Conservation (phyloP, 2,888 invertebrate species). For the Helicoverpa assulta region DNA sequence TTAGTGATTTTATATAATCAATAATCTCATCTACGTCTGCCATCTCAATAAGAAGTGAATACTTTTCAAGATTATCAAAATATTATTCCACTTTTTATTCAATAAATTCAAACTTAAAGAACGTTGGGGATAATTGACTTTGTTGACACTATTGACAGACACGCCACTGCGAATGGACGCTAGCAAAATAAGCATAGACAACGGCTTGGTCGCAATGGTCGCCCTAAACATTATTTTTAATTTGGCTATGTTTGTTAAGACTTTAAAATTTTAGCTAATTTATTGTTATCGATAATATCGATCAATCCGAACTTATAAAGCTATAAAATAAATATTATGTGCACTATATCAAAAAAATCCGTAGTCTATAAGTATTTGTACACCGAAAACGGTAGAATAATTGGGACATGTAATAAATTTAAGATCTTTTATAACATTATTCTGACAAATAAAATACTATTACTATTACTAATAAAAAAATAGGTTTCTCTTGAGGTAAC, state of each 20-base stretch:
- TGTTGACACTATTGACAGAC: neutral
- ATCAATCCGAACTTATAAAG: neutral
- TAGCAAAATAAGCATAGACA: neutral
- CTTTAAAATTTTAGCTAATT: too few relatives aligned
- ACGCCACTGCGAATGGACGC: neutral
- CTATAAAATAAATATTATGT: neutral
- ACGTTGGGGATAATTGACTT: constrained; percentile 20
- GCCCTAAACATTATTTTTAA: neutral
- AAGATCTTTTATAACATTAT: too few relatives aligned
- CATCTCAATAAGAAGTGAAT: constrained; percentile 65
- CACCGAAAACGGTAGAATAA: too few relatives aligned
- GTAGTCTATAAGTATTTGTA: too few relatives aligned
- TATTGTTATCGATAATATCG: neutral
- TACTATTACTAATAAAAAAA: too few relatives aligned
- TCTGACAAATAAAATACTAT: too few relatives aligned
- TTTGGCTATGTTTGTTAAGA: too few relatives aligned
- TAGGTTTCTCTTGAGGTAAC: neutral
- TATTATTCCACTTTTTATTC: constrained; percentile 13
- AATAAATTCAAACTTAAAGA: constrained; percentile 40
- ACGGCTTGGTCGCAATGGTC: neutral
- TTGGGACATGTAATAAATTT: too few relatives aligned
- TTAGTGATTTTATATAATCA: constrained; percentile 82
- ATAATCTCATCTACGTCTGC: constrained; percentile 83
- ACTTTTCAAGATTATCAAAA: constrained; percentile 1
- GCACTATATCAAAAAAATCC: too few relatives aligned